These are phyloP conservation scores for Spialia ferax DNA, from an alignment of 2,888 invertebrate species.

Conservation along the genomic window DNA sequence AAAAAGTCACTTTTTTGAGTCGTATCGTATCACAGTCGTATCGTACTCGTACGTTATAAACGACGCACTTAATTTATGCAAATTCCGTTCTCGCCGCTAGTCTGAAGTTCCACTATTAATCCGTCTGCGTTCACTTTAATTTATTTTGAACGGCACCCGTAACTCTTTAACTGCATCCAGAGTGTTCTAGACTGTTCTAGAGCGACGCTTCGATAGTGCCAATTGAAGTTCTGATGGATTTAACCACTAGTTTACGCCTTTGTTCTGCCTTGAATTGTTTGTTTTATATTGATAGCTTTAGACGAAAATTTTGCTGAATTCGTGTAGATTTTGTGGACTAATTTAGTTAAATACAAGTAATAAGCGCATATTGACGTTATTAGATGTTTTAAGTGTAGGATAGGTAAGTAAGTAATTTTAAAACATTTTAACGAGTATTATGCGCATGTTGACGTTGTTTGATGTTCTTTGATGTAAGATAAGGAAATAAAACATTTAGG, in stretches of 20 bases:
- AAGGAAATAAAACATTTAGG: too few species aligned
- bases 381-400: too few species aligned
- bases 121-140: slow-evolving; percentile 35
- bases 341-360: too few species aligned
- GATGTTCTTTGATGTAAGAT: too few species aligned
- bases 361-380: too few species aligned
- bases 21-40: slow-evolving; percentile 2
- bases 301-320: background rate
- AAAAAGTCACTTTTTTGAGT: too few species aligned
- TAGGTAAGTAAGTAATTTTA: too few species aligned
- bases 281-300: background rate
- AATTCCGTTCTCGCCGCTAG: slow-evolving; percentile 36
- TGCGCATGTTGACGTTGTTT: too few species aligned
- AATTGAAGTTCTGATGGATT: slow-evolving; percentile 37
- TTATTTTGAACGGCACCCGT: slow-evolving; percentile 13
- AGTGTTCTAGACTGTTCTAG: too few species aligned
- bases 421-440: too few species aligned
- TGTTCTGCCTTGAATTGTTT: slow-evolving; percentile 3
- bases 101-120: slow-evolving; percentile 38
- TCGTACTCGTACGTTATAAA: slow-evolving; percentile 16
- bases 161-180: slow-evolving; percentile 36
- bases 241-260: slow-evolving; percentile 37
- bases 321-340: background rate
- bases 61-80: slow-evolving; percentile 35
- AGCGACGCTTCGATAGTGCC: slow-evolving; percentile 31